Evolutionary conservation across 1,140 invertebrate species (phyloP).

Genomic region (Melitaea cinxia): DNA sequence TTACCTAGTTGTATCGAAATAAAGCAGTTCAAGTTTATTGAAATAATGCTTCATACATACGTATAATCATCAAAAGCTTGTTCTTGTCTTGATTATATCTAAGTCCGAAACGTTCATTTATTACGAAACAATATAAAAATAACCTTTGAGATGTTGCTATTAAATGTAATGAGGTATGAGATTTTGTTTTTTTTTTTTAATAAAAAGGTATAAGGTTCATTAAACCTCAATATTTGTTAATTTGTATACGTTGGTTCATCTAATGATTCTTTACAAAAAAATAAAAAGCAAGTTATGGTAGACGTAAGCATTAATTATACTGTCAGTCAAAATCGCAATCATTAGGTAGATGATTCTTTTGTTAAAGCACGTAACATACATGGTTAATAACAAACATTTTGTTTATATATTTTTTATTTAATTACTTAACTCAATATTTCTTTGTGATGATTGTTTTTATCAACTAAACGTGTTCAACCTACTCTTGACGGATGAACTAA

Average conservation of each 20-base stretch:
- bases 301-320: conserved; percentile 30
- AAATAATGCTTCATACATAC: conserved; percentile 22
- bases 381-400: not conserved
- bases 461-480: not conserved
- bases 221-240: not conserved
- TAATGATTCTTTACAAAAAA: conserved; percentile 10
- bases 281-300: conserved; percentile 25
- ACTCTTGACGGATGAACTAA: no score
- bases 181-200: not conserved
- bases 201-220: not conserved
- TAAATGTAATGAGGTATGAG: not conserved
- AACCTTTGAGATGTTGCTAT: not conserved
- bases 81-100: conserved; percentile 1
- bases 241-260: conserved; percentile 1
- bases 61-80: conserved; percentile 18
- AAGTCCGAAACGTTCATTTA: conserved; percentile 3
- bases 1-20: no score
- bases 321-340: conserved; percentile 28
- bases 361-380: not conserved
- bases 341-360: conserved; percentile 9
- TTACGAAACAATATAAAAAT: conserved; percentile 13
- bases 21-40: not conserved
- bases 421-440: not conserved
- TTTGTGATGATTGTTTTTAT: not conserved
- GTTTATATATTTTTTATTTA: not conserved